Evolutionary conservation across 2,888 invertebrate species (phyloP), one percentile per base, ranked within the genome.

Genomic region (Cephus sareptanus): DNA sequence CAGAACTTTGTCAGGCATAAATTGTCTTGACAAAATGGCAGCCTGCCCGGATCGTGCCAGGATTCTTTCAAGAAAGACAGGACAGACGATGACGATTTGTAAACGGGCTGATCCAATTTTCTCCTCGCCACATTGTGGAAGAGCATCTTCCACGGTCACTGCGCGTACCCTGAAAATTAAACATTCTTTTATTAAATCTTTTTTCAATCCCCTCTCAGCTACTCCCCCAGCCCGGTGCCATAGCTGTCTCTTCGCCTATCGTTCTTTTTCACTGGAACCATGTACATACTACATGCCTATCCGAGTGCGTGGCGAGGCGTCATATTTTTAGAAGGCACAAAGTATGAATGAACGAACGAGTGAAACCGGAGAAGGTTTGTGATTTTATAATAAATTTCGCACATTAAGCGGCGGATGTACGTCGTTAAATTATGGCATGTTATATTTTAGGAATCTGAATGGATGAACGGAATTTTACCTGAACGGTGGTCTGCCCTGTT

Each of bases 61-160:
- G 82, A 95, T 92, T 79, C 94, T 94, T 0, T 95, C 94, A 82
- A 96, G 92, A 73, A 97, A 93, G 76, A 94, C 94, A 0, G 97
- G 97, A 87, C 97, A 97, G 73, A 97, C 90, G 31, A 97, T 95
- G 73, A 97, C 94, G 79, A 97, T 95, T 90, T 97, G 97, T 70
- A 97, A 92, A 80, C 96, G 95, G 0, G 96, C 95, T 80, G 93
- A 93, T 12, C 93, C 91, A 12, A 95, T 91, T 84, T 93, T 94
- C 11, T 94, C 94, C 84, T 90, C 92, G 84, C 88, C 94, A 90
- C 91, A 92, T 81, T 89, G 92, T 85, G 88, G 91, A 85, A 92
- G 92, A 81, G 91, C 92, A 83, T 97, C 96, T 91, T 97, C 97
- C 75, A 95, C 94, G 82, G 95, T 94, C 76, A 96, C 93, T 85